Evolutionary conservation across 2,888 invertebrate genomes (phyloP).

Genomic region (Cataglyphis livida): DNA sequence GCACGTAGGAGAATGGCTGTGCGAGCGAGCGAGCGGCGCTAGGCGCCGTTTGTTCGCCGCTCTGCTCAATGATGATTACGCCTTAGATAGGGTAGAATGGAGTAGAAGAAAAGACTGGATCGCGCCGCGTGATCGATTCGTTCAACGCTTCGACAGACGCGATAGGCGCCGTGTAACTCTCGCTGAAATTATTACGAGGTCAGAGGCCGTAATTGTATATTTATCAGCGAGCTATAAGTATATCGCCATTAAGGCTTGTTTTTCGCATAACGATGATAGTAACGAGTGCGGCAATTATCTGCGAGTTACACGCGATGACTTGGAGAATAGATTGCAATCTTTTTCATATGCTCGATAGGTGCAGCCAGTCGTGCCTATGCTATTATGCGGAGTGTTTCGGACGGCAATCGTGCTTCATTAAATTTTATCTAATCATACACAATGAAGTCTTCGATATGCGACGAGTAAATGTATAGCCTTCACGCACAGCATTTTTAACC

Average conservation of each 20-base stretch:
- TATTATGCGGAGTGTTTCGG: conserved; percentile 21
- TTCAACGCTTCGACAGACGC: not conserved
- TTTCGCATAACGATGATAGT: conserved; percentile 34
- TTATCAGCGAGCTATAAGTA: conserved; percentile 32
- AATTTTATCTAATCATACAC: conserved; percentile 6
- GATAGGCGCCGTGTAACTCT: conserved; percentile 41
- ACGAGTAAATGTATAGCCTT: not conserved
- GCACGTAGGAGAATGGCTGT: conserved; percentile 33
- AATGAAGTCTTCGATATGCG: not conserved
- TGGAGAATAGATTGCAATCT: conserved; percentile 40
- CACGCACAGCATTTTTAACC: conserved; percentile 18
- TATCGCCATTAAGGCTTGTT: conserved; percentile 44
- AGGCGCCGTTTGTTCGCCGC: conserved; percentile 56
- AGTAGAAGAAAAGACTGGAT: conserved; percentile 1
- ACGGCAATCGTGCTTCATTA: not conserved
- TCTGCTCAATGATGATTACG: conserved; percentile 36
- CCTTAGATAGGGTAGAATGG: not conserved
- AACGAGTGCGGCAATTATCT: conserved; percentile 49
- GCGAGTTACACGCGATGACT: conserved; percentile 48
- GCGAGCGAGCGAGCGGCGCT: conserved; percentile 22
- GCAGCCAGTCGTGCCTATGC: conserved; percentile 39
- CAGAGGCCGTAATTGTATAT: conserved; percentile 47
- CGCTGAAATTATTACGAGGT: conserved; percentile 46
- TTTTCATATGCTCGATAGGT: conserved; percentile 39
- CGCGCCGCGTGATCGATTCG: not conserved